Conservation (phyloP, 2,888 invertebrate species). For the Pachymerium ferrugineum region DNA sequence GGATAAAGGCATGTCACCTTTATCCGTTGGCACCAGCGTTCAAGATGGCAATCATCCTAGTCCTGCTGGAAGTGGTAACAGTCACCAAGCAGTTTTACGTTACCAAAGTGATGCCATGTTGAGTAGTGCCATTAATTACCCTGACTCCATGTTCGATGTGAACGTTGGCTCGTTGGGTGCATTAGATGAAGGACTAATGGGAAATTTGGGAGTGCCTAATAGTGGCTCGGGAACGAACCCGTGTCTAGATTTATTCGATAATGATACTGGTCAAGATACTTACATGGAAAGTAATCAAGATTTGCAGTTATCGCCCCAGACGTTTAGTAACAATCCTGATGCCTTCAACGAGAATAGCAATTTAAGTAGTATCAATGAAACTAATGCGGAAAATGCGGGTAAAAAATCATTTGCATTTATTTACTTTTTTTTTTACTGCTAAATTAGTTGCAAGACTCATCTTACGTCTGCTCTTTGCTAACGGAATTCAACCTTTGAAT, state of each 20-base stretch:
- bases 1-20: slow-evolving; percentile 37
- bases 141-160: slow-evolving; percentile 47
- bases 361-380: slow-evolving; percentile 37
- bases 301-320: slow-evolving; percentile 43
- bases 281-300: slow-evolving; percentile 43
- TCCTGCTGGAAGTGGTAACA: slow-evolving; percentile 41
- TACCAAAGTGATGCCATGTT: slow-evolving; percentile 46
- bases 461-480: too few relatives aligned
- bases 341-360: slow-evolving; percentile 39
- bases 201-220: slow-evolving; percentile 41
- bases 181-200: slow-evolving; percentile 44
- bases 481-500: too few relatives aligned
- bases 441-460: too few relatives aligned
- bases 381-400: slow-evolving; percentile 31
- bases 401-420: background rate
- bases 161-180: slow-evolving; percentile 40
- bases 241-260: slow-evolving; percentile 46
- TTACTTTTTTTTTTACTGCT: background rate
- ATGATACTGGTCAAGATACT: slow-evolving; percentile 44
- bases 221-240: slow-evolving; percentile 41
- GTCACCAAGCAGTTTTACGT: slow-evolving; percentile 28
- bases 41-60: slow-evolving; percentile 44
- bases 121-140: slow-evolving; percentile 45
- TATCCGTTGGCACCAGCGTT: slow-evolving; percentile 40
- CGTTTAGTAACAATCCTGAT: slow-evolving; percentile 41